Conservation (phyloP, 2,888 invertebrate genomes). For the Rhagonycha fulva region DNA sequence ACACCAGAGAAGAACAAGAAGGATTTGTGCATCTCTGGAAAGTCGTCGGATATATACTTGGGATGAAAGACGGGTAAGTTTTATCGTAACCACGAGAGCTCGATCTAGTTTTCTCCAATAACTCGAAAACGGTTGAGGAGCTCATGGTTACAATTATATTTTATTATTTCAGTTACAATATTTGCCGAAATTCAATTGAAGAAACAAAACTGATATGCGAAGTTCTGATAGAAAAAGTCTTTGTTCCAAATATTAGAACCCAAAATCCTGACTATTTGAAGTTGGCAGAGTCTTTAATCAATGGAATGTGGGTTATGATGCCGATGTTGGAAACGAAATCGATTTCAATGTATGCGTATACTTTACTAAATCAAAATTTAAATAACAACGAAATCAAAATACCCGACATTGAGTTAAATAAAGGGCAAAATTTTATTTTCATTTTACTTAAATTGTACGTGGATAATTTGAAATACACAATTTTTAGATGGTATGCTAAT, state of each 20-base stretch:
- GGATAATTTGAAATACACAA: constrained; percentile 4
- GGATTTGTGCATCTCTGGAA: constrained; percentile 85
- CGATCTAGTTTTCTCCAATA: too few relatives aligned
- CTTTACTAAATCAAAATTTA: constrained; percentile 23
- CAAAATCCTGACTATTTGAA: constrained; percentile 66
- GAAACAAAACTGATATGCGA: constrained; percentile 68
- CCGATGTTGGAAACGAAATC: constrained; percentile 64
- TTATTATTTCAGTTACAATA: constrained; percentile 64
- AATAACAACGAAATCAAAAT: constrained; percentile 15
- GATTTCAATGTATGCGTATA: constrained; percentile 56
- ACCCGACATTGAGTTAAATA: neutral
- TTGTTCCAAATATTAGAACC: constrained; percentile 63
- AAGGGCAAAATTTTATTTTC: neutral
- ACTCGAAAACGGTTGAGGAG: too few relatives aligned
- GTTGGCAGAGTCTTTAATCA: constrained; percentile 66
- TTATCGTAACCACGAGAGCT: too few relatives aligned
- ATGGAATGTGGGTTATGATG: constrained; percentile 72
- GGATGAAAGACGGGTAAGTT: constrained; percentile 75
- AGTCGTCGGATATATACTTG: constrained; percentile 78
- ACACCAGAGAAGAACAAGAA: constrained; percentile 67
- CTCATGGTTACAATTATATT: neutral
- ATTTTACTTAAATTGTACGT: neutral
- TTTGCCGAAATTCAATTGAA: constrained; percentile 65
- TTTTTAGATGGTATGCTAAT: constrained; percentile 7
- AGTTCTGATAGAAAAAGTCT: constrained; percentile 63